Evolutionary conservation across 2,113 vertebrate genomes (phyloP).

Genomic region (Hypanus sabinus): DNA sequence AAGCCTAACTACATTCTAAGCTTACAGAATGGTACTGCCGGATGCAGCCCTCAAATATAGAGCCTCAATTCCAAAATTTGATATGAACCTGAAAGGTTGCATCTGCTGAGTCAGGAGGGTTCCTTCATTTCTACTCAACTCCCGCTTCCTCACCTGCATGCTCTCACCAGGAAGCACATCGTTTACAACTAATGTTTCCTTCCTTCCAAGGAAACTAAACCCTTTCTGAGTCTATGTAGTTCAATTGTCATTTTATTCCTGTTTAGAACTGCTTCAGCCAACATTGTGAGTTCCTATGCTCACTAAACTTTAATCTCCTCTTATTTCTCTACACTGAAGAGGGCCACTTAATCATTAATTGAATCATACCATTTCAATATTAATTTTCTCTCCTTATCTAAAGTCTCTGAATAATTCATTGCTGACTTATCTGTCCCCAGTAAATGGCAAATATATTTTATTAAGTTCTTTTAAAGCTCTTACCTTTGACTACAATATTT

Average conservation of each 20-base stretch:
- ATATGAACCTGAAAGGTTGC: not conserved
- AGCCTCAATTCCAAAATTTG: not conserved
- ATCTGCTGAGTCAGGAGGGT: not conserved
- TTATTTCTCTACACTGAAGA: not conserved
- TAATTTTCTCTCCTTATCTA: not conserved
- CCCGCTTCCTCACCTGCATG: not conserved
- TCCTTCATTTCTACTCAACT: not conserved
- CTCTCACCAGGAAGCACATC: too few relatives aligned
- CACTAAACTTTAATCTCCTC: not conserved
- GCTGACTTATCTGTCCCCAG: not conserved
- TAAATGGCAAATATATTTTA: not conserved
- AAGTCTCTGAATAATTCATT: not conserved
- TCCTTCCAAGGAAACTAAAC: not conserved
- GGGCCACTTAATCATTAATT: not conserved
- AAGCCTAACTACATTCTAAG: not conserved
- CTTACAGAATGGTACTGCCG: too few relatives aligned
- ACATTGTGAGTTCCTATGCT: not conserved
- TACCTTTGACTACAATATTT: not conserved
- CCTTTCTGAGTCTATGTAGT: not conserved
- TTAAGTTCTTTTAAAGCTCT: not conserved
- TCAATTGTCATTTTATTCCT: not conserved
- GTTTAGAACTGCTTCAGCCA: not conserved
- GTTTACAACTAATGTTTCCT: not conserved
- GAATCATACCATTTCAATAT: not conserved
- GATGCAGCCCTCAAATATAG: not conserved